These are phyloP conservation scores for Alosa sapidissima DNA, from an alignment of 2,797 vertebrate species.

Conservation along the genomic window DNA sequence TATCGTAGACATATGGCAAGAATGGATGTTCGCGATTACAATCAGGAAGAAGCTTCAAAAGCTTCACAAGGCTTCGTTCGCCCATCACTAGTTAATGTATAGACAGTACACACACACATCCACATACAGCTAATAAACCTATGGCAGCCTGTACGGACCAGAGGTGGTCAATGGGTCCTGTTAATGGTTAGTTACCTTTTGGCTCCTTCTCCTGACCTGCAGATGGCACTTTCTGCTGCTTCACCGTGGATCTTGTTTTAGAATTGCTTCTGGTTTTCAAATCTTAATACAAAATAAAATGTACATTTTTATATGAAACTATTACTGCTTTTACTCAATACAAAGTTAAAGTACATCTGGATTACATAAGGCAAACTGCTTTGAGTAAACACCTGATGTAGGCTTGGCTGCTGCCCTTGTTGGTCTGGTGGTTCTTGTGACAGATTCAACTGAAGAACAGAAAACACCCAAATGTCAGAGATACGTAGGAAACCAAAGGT, in stretches of 20 bases:
- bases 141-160: background rate
- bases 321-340: background rate
- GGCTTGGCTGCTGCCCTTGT: conserved; percentile 53
- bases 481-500: conserved; percentile 36
- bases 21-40: no score
- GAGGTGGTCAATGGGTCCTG: background rate
- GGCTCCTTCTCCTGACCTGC: conserved; percentile 44
- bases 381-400: conserved; percentile 57
- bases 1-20: no score
- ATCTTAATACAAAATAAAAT: conserved; percentile 44
- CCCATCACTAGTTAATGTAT: no score
- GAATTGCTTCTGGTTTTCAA: conserved; percentile 42
- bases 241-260: conserved; percentile 58
- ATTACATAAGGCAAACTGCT: conserved; percentile 11
- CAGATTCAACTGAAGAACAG: conserved; percentile 51
- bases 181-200: background rate
- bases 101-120: no score
- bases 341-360: background rate
- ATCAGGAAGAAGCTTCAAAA: no score
- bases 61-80: no score
- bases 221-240: conserved; percentile 44
- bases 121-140: background rate
- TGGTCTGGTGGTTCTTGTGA: conserved; percentile 56
- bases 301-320: background rate
- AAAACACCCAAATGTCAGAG: conserved; percentile 24